Percentiles rank a stretch among this genome's conserved stretches.
phyloP scores from a whole-genome alignment of 2,888 invertebrate genomes.

The Dicyrtoma fusca region DNA sequence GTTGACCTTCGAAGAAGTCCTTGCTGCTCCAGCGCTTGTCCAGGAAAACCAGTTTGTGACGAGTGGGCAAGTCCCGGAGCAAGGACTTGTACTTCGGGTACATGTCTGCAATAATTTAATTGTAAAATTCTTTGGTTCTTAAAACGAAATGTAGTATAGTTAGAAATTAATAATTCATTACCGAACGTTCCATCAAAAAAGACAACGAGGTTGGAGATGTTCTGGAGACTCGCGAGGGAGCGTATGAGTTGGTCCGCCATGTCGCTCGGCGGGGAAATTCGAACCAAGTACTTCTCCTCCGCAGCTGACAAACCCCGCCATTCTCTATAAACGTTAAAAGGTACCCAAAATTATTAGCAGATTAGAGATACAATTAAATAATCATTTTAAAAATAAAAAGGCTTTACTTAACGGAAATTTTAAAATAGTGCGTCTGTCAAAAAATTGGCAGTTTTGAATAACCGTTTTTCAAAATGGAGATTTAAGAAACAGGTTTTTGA shows the following conservation, averaged over 20 bases:
- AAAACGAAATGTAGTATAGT: too few relatives aligned
- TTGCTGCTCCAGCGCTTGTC: constrained; percentile 58
- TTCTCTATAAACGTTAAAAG: too few relatives aligned
- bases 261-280: constrained; percentile 83
- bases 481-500: too few relatives aligned
- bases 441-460: too few relatives aligned
- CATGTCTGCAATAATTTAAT: constrained; percentile 68
- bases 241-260: constrained; percentile 80
- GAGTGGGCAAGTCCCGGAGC: constrained; percentile 83
- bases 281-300: constrained; percentile 76
- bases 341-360: too few relatives aligned
- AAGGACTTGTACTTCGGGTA: constrained; percentile 91
- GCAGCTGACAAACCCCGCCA: constrained; percentile 75
- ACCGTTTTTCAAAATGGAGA: too few relatives aligned
- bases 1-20: too few relatives aligned
- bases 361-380: too few relatives aligned
- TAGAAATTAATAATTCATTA: too few relatives aligned
- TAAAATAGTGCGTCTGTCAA: too few relatives aligned
- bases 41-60: constrained; percentile 74
- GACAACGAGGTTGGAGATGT: constrained; percentile 88
- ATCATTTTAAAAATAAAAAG: too few relatives aligned
- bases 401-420: too few relatives aligned
- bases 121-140: not conserved
- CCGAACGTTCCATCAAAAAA: constrained; percentile 72
- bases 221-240: constrained; percentile 77